These are phyloP conservation scores for Falco berigora DNA, from an alignment of 2,797 vertebrate genomes.

Conservation along the genomic window DNA sequence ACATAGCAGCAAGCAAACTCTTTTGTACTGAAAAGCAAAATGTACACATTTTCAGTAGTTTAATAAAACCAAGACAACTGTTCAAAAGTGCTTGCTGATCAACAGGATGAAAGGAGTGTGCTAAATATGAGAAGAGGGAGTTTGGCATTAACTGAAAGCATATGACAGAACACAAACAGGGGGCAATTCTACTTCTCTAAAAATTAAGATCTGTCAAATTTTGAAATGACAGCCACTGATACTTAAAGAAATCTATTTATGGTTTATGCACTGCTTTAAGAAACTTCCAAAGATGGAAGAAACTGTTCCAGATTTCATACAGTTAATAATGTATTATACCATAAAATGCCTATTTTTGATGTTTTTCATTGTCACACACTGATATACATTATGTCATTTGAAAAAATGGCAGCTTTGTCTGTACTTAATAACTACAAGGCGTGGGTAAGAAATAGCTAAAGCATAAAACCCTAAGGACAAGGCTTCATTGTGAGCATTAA, in stretches of 20 bases:
- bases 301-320: slow-evolving; percentile 50
- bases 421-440: slow-evolving; percentile 73
- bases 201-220: neutral
- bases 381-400: slow-evolving; percentile 70
- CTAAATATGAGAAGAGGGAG: neutral
- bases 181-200: neutral
- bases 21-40: neutral
- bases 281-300: neutral
- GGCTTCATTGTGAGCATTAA: slow-evolving; percentile 75
- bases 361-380: slow-evolving; percentile 72
- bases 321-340: slow-evolving; percentile 30
- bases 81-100: neutral
- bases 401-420: slow-evolving; percentile 77
- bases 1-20: neutral
- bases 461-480: slow-evolving; percentile 75
- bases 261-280: neutral
- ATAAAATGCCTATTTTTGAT: slow-evolving; percentile 64
- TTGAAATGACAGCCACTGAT: neutral
- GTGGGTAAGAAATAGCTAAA: slow-evolving; percentile 74
- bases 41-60: neutral
- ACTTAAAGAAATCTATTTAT: neutral
- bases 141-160: neutral
- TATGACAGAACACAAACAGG: neutral
- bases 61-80: neutral
- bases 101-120: neutral